Evolutionary conservation across 2,888 invertebrate genomes (phyloP).

Genomic region (Acanthosepion lycidas): DNA sequence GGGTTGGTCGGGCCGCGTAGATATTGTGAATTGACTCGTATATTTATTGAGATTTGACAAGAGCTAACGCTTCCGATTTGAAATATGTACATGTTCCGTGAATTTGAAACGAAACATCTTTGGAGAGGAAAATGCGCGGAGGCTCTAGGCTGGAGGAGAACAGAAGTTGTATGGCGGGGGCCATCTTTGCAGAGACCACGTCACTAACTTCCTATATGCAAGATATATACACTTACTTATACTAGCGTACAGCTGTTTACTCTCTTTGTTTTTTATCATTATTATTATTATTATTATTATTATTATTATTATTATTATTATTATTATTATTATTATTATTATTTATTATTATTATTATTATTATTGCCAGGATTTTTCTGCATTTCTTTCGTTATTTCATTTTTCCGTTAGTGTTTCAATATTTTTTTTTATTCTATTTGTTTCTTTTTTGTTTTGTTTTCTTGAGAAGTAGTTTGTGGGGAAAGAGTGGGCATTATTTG

Average conservation of each 20-base stretch:
- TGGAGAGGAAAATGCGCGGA: background rate
- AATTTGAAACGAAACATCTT: conserved; percentile 2
- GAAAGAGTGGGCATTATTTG: background rate
- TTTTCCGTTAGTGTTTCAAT: no score
- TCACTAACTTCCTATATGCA: background rate
- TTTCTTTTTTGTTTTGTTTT: no score
- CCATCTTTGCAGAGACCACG: background rate
- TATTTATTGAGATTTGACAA: conserved; percentile 1
- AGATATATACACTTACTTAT: conserved; percentile 4
- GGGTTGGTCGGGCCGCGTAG: background rate
- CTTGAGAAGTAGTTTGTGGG: background rate
- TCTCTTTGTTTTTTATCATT: background rate
- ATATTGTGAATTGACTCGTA: conserved; percentile 16
- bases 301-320: background rate
- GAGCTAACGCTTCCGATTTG: background rate
- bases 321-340: background rate
- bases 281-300: background rate
- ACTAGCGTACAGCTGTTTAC: background rate
- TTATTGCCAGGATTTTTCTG: background rate
- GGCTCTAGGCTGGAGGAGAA: background rate
- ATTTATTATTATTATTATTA: background rate
- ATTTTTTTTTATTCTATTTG: no score
- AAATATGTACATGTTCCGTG: background rate
- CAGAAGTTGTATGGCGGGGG: background rate
- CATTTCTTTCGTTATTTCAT: background rate